Evolutionary conservation across 2,797 vertebrate genomes (phyloP).

Genomic region (Hydrolagus colliei): DNA sequence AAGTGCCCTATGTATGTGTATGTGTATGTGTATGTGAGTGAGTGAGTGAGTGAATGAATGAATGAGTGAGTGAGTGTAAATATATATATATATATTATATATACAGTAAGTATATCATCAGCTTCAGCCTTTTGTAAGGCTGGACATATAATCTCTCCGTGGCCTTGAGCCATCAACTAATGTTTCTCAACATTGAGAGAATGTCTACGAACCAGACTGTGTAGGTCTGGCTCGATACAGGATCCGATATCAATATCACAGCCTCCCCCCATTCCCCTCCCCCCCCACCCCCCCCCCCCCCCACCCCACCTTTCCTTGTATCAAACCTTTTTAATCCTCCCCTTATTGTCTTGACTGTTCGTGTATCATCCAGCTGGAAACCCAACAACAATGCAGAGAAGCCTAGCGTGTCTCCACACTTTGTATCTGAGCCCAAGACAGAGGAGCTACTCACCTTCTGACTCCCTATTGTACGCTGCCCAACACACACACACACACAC

Average conservation of each 20-base stretch:
- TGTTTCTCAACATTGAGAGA: background rate
- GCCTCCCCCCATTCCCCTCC: background rate
- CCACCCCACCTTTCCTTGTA: background rate
- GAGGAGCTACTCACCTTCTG: background rate
- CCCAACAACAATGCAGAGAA: background rate
- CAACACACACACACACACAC: background rate
- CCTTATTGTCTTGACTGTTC: constrained; percentile 11
- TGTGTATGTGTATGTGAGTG: too few species aligned
- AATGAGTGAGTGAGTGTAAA: too few species aligned
- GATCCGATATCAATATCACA: constrained; percentile 15
- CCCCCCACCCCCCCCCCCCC: background rate
- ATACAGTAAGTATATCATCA: background rate
- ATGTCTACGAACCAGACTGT: background rate
- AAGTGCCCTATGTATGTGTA: too few species aligned
- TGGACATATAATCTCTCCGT: constrained; percentile 9
- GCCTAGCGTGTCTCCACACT: background rate
- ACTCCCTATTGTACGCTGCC: background rate
- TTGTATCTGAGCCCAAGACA: background rate
- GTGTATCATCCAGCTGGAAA: constrained; percentile 21
- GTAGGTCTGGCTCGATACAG: background rate
- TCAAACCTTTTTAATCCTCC: constrained; percentile 21
- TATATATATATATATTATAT: too few species aligned
- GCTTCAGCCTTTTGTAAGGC: background rate
- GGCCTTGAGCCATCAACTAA: background rate
- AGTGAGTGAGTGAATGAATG: too few species aligned